These are phyloP conservation scores for Atherinomorus stipes DNA, from an alignment of 2,113 vertebrate genomes.

Conservation along the genomic window DNA sequence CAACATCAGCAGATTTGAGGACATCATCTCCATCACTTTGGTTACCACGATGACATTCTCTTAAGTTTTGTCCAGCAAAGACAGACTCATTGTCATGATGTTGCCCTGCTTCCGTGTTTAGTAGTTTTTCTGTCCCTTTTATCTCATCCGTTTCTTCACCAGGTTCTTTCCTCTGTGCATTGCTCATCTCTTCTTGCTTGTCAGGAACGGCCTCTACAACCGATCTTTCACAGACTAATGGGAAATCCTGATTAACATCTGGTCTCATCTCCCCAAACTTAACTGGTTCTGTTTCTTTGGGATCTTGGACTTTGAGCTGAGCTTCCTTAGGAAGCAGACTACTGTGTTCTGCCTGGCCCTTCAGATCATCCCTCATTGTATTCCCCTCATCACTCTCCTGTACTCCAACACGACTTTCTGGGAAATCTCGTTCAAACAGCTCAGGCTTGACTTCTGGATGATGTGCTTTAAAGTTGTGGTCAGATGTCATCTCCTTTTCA, in stretches of 20 bases:
- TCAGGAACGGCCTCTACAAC: too few relatives aligned
- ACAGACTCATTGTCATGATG: neutral
- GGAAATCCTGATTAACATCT: neutral
- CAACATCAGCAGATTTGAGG: neutral
- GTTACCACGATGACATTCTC: neutral
- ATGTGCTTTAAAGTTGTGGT: neutral
- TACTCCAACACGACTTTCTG: neutral
- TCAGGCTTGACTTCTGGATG: neutral
- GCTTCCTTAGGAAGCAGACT: neutral
- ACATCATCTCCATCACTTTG: neutral
- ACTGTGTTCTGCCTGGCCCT: neutral
- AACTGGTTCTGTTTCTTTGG: neutral
- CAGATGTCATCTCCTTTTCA: neutral
- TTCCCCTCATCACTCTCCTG: neutral
- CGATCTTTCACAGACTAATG: neutral
- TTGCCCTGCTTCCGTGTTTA: neutral
- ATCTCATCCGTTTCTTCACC: neutral
- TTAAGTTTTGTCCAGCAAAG: accelerated
- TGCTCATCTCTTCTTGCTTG: neutral
- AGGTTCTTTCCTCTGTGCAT: neutral
- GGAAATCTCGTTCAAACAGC: too few relatives aligned
- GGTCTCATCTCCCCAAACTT: neutral
- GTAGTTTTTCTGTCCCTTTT: neutral
- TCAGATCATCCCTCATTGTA: neutral
- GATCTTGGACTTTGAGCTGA: neutral